These are phyloP conservation scores for Apis dorsata DNA, from an alignment of 1,140 invertebrate genomes.

Conservation along the genomic window DNA sequence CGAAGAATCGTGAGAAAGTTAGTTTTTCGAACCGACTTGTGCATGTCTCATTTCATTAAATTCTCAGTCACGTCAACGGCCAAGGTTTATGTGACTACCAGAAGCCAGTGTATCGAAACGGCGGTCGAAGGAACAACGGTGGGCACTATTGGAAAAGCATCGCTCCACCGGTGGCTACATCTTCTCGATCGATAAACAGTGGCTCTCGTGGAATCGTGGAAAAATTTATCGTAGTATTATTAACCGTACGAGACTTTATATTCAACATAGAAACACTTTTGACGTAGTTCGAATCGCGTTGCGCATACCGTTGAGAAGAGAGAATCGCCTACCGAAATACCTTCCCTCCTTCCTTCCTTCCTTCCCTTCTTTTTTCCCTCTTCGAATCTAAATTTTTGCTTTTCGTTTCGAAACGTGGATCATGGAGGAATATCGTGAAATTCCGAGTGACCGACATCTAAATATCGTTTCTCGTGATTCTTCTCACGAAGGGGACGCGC, in stretches of 20 bases:
- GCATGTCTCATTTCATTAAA: conserved; percentile 70
- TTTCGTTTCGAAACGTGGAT: not conserved
- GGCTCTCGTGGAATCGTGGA: not conserved
- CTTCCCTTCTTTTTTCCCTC: too few relatives aligned
- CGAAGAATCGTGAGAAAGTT: conserved; percentile 74
- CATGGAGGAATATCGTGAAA: not conserved
- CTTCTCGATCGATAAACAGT: conserved; percentile 1
- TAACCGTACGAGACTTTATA: conserved; percentile 4
- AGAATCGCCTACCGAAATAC: not conserved
- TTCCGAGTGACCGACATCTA: not conserved
- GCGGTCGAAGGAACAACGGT: conserved; percentile 4
- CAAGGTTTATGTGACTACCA: conserved; percentile 64
- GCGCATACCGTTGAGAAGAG: not conserved
- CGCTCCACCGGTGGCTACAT: not conserved
- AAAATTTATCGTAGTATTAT: conserved; percentile 2
- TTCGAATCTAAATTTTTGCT: not conserved
- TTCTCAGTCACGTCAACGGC: conserved; percentile 72
- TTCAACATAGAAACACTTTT: conserved; percentile 2
- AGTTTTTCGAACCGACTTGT: conserved; percentile 69
- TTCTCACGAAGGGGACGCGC: not conserved
- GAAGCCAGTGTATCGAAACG: conserved; percentile 62
- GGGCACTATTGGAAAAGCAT: conserved; percentile 44
- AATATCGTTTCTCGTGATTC: not conserved
- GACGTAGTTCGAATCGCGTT: not conserved
- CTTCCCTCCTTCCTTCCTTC: not conserved